Base-by-base conservation (phyloP, 2,113 vertebrate genomes). In the Kryptolebias marmoratus region DNA sequence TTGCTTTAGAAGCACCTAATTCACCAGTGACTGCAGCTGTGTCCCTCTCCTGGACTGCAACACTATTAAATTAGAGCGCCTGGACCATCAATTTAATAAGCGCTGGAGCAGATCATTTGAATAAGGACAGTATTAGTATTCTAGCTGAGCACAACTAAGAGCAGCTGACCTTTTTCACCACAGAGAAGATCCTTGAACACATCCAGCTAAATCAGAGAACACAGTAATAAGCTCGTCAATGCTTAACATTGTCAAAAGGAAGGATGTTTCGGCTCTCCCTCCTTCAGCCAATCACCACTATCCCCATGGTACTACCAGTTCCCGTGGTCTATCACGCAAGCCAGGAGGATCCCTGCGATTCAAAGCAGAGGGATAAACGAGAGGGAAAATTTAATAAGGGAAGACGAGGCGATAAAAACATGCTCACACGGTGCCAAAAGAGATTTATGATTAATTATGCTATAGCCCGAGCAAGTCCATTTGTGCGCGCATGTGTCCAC, bases 51-150 rank as follows among this genome's bases (percentile, higher is more conserved):
- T 90, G 93, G 95, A 95, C 74, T 89, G 94, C 77, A 89, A 93
- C 95, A 94, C 95, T 95, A 96, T 98, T 98, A 97, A 97, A 98
- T 97, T 96, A 97, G 95, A 95, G 94, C 94, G 93, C 93, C 94
- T 91, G 94, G 94, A 95, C 96, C 95, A 96, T 96, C 95, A 96
- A 96, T 97, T 98, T 97, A 97, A 98, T 98, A 98, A 99, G 95
- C 94, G 91, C 93, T 94, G 94, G 93, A 96, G 95, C 93, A 95
- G 95, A 95, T 96, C 93, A 99, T 98, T 99, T 98, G 96, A 99
- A 98, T 98, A 96, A 98, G 95, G 95, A 95, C 90, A 94, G 88
- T 95, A 97, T 99, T 98, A 98, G 96, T 97, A 99, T 98, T 98
- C 97, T 93, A 89, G 90, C 91, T 91, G 94, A 95, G 96, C 95